Base-by-base conservation (phyloP, 2,797 vertebrate genomes). In the Margarornis squamiger region DNA sequence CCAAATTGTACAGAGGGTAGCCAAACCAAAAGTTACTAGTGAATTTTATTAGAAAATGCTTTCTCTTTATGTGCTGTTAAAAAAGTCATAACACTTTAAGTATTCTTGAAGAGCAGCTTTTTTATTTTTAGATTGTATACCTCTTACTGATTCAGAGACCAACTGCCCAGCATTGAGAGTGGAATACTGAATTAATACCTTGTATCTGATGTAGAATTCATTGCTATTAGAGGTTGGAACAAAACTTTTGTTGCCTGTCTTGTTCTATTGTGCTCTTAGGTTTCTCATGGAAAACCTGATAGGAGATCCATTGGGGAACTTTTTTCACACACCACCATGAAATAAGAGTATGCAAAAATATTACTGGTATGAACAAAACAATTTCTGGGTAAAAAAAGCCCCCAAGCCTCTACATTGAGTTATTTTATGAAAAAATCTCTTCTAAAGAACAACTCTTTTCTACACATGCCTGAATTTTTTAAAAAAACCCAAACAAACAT, bases 81-180 rank as follows among this genome's bases (percentile, higher is more conserved):
- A 75, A 75, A 62, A 22, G 30, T 66, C 43, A 26, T 29, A 88
- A 32, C 48, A 17, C 5, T 80, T 81, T 30, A 62, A 79, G 34
- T 39, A 59, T 65, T 74, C 61, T 74, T 94, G 79, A 88, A 75
- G 29, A 89, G 21, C 9, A 75, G 8, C 11, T 62, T 22, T 76
- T 83, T 83, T 80, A 58, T 85, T 95, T 96, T 96, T 74, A 55
- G 51, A 41, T 22, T 58, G 14, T 58, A 19, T 48, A 34, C 13
- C 45, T 90, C 41, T 95, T 73, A 67, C 29, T 82, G 55, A 85
- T 70, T 90, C 68, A 3, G 2, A 67, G 24, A 63, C n/a, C 18
- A 62, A 21, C 10, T 57, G 32, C 21, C 23, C 46, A 59, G 34
- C 13, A 49, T 9, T 32, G 27, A 65, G 41, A 72, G 6, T 1